A percentile compares a stretch with the other conserved stretches of the same genome.
Conservation (phyloP, 2,113 vertebrate species). For the Paracanthobrama guichenoti region DNA sequence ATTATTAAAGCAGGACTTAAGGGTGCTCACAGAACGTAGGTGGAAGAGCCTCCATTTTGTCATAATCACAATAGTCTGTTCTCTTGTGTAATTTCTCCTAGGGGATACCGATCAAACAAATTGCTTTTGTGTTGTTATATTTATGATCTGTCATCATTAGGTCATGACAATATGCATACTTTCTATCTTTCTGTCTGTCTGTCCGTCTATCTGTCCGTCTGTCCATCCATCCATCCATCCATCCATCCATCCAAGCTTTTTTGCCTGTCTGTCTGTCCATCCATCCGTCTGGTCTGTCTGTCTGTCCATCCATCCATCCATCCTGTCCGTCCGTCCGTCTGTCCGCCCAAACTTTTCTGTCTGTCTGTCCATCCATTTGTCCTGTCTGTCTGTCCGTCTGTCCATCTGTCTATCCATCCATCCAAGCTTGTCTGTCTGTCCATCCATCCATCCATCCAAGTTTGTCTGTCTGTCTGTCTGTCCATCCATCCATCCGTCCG, state of each 20-base stretch:
- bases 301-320: neutral
- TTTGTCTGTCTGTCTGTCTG: neutral
- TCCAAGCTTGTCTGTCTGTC: no score
- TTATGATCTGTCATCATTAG: neutral
- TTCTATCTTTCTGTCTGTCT: neutral
- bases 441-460: no score
- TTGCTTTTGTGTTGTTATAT: neutral
- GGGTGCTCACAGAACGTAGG: neutral
- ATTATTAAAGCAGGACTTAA: neutral
- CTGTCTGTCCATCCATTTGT: no score
- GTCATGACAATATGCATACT: no score
- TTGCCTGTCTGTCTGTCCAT: neutral
- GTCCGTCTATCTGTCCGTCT: neutral
- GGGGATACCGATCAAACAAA: neutral
- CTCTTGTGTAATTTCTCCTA: neutral
- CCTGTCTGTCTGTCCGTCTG: no score
- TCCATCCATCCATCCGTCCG: neutral
- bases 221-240: no score
- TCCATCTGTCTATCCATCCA: no score
- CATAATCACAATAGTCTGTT: neutral
- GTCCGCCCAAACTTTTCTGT: neutral
- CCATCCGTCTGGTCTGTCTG: neutral
- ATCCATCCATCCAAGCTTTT: no score
- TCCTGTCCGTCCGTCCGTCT: no score
- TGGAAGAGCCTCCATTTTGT: slow-evolving; percentile 3